Base-by-base conservation (phyloP, 2,888 invertebrate genomes). In the Apodemia duryi region DNA sequence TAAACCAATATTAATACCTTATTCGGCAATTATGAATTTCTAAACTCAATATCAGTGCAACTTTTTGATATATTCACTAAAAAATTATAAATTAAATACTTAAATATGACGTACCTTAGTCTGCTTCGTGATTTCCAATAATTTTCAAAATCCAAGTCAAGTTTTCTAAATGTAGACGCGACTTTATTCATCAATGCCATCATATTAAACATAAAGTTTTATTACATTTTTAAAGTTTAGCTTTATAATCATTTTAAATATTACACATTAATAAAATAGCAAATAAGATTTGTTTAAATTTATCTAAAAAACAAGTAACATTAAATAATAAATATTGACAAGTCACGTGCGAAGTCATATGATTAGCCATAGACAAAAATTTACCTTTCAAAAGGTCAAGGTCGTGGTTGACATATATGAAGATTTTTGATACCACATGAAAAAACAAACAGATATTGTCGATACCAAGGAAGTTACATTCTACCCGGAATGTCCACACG, bases 111-210 rank as follows among this genome's bases (percentile, higher is more conserved):
- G 87, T 92, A 92, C 93, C 93, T 88, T 86, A 81, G 80, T 83
- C 83, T 81, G 84, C 88, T 82, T 83, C 81, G 84, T 81, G 80
- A 79, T 81, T 85, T 85, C 77, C 78, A 79, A 80, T 79, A 77
- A 72, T 76, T 57, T 57, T 57, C 57, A 11, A 57, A 32, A 32
- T 57, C 84, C 75, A 84, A 86, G 77, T 87, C 80, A 74, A 90
- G 83, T 85, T 92, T 91, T 91, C 92, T 93, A 86, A 93, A 95
- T 84, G 94, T 91, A 77, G 93, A 91, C 88, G 95, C 94, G 75
- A 96, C 86, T 93, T 95, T 95, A 82, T 95, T 95, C 83, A 96
- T 93, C 87, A 96, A 92, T 91, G 95, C 95, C 96, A 96, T 96
- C 86, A 88, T 92, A 75, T 86, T 79, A 82, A 75, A 77, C 74